These are phyloP conservation scores for Vireo altiloquus DNA, from an alignment of 2,113 vertebrate genomes.

Conservation along the genomic window DNA sequence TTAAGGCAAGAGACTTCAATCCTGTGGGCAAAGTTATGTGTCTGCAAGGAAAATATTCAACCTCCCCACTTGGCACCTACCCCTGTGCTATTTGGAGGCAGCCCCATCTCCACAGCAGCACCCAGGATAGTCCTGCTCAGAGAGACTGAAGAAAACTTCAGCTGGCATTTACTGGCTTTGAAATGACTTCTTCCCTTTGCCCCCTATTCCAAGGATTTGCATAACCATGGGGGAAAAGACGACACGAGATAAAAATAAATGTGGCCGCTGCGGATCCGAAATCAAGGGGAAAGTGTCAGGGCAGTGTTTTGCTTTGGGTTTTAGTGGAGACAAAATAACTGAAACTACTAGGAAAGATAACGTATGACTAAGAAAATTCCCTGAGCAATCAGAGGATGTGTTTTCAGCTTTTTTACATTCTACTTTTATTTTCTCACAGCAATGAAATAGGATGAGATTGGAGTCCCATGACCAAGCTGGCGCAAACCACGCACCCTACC, in stretches of 20 bases:
- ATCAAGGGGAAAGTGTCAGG: constrained; percentile 65
- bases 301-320: constrained; percentile 65
- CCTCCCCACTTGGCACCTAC: constrained; percentile 37
- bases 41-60: constrained; percentile 63
- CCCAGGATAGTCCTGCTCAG: constrained; percentile 7
- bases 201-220: constrained; percentile 57
- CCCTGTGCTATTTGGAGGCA: constrained; percentile 40
- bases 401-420: constrained; percentile 64
- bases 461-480: constrained; percentile 66
- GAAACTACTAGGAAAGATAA: constrained; percentile 50
- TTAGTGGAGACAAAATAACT: constrained; percentile 66
- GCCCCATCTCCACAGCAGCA: constrained; percentile 18
- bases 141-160: background rate
- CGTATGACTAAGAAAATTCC: constrained; percentile 66
- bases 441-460: constrained; percentile 59
- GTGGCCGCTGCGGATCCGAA: background rate
- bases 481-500: constrained; percentile 66
- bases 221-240: constrained; percentile 50
- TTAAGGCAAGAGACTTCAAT: constrained; percentile 29
- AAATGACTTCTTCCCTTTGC: constrained; percentile 67
- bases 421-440: constrained; percentile 71
- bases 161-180: constrained; percentile 54
- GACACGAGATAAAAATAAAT: constrained; percentile 61
- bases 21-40: constrained; percentile 33
- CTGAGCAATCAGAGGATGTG: constrained; percentile 64